Conservation (phyloP, 2,113 vertebrate genomes). For the Pristiophorus japonicus region DNA sequence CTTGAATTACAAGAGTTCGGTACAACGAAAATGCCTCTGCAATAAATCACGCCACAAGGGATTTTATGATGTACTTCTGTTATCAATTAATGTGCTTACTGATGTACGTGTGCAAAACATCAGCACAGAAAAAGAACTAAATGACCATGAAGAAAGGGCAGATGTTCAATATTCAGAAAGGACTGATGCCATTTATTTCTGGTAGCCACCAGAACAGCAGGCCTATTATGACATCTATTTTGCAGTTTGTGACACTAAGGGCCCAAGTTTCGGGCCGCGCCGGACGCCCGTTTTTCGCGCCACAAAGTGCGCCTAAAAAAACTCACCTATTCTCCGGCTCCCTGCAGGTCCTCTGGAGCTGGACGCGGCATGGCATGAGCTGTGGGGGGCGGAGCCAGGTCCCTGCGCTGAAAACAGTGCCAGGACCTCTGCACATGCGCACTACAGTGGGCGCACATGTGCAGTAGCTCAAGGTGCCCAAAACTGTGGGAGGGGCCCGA, state of each 20-base stretch:
- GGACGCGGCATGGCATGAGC: no score
- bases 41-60: constrained; percentile 41
- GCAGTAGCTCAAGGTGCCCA: no score
- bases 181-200: constrained; percentile 37
- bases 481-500: no score
- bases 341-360: no score
- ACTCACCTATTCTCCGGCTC: no score
- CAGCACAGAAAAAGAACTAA: background rate
- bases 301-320: no score
- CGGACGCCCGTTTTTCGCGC: no score
- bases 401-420: no score
- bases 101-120: background rate
- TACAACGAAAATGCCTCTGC: constrained; percentile 12
- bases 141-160: constrained; percentile 25
- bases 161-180: constrained; percentile 40
- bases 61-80: constrained; percentile 39
- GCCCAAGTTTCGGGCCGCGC: no score
- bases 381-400: no score
- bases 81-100: constrained; percentile 40
- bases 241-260: background rate
- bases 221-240: background rate
- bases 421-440: no score
- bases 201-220: constrained; percentile 24
- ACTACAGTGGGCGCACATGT: no score
- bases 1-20: constrained; percentile 8